Base-by-base conservation (phyloP, 2,888 invertebrate species). In the Polydrusus cervinus region DNA sequence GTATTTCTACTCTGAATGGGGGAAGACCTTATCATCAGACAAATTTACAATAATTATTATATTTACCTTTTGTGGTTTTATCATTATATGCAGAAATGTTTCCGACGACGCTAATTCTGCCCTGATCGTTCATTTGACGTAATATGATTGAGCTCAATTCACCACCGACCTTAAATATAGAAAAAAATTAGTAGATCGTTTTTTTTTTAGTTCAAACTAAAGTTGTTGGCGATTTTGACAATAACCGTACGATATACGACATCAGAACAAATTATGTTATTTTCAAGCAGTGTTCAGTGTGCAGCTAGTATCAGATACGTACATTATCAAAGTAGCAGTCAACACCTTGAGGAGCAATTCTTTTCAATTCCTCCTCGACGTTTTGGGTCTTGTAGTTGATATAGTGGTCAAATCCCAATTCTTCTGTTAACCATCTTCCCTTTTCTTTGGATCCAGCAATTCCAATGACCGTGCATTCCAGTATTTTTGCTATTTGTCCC, bases 261-360 rank as follows among this genome's bases (percentile, higher is more conserved):
- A n/a, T n/a, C n/a, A n/a, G n/a, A n/a, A n/a, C n/a, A n/a, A n/a
- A n/a, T n/a, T n/a, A n/a, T n/a, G n/a, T n/a, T n/a, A n/a, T n/a
- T n/a, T n/a, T n/a, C n/a, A n/a, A n/a, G n/a, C n/a, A n/a, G n/a
- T n/a, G n/a, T n/a, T n/a, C n/a, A n/a, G n/a, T n/a, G n/a, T n/a
- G n/a, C n/a, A n/a, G n/a, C n/a, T n/a, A n/a, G n/a, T n/a, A n/a
- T n/a, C 25, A 34, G 3, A 34, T 34, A 51, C 90, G 85, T 87
- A 94, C 94, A 85, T 94, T 94, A 84, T 94, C 94, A 83, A 94
- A 94, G 82, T 92, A 94, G 82, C 93, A 92, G 82, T 94, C 93
- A 0, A 94, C 86, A 1, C 93, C 93, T n/a, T 92, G 87, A 0
- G 93, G 92, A 11, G 93, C 93, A 66, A 86, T 88, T 84, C 90